A percentile compares a stretch with the other conserved stretches of the same genome.
These are phyloP conservation scores for Oxygymnocypris stewartii DNA, from an alignment of 2,113 vertebrate species.

Conservation along the genomic window DNA sequence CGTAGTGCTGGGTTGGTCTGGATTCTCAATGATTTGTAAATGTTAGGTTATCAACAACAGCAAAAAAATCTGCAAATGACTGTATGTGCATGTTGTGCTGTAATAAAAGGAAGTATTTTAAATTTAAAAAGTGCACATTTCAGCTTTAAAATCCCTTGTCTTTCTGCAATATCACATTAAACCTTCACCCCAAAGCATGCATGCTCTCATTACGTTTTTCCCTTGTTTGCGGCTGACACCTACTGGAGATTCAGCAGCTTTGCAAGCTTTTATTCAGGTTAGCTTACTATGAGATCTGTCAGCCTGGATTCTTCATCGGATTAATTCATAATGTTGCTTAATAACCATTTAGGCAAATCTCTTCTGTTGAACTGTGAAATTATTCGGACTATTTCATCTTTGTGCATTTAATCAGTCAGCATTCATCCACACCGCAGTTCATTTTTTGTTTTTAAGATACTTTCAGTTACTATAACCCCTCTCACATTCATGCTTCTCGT, in stretches of 20 bases:
- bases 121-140: not conserved
- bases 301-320: not conserved
- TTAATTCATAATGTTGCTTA: not conserved
- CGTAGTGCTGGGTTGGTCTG: not conserved
- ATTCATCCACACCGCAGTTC: too few relatives aligned
- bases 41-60: not conserved
- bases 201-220: not conserved
- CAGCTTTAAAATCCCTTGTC: not conserved
- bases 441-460: not conserved
- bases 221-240: constrained; percentile 50
- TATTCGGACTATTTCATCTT: not conserved
- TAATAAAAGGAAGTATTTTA: not conserved
- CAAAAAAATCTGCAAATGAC: not conserved
- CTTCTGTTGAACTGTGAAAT: not conserved
- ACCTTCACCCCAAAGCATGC: not conserved
- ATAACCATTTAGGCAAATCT: not conserved
- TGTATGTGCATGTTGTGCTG: not conserved
- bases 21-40: not conserved
- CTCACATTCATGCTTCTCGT: not conserved
- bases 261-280: not conserved
- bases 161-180: not conserved
- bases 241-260: constrained; percentile 39
- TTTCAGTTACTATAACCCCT: not conserved
- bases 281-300: not conserved
- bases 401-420: constrained; percentile 10